Conservation (phyloP, 2,888 invertebrate species). For the Malacosoma neustria region DNA sequence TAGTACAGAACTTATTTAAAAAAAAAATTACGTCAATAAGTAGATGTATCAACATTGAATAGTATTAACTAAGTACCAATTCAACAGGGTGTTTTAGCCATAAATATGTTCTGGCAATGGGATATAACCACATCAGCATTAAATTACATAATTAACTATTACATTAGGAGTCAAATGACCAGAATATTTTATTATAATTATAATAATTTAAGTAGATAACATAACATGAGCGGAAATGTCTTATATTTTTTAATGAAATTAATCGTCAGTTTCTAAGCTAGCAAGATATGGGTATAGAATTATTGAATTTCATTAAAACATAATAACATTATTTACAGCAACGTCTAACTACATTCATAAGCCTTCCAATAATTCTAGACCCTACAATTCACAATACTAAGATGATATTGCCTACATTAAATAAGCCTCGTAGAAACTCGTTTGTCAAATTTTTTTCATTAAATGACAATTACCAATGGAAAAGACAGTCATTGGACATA, state of each 20-base stretch:
- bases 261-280: neutral
- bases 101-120: no score
- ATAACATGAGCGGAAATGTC: constrained; percentile 18
- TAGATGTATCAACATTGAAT: no score
- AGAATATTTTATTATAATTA: constrained; percentile 47
- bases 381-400: no score
- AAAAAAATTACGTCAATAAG: no score
- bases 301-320: neutral
- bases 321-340: neutral
- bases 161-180: constrained; percentile 58
- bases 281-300: constrained; percentile 8
- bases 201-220: constrained; percentile 43
- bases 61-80: no score
- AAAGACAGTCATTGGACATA: no score
- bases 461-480: no score
- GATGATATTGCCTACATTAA: neutral
- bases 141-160: constrained; percentile 38
- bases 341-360: neutral
- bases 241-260: neutral
- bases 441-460: no score
- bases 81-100: no score
- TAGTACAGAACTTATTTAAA: no score
- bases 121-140: constrained; percentile 16
- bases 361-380: neutral
- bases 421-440: constrained; percentile 52